phyloP scores from a whole-genome alignment of 2,113 vertebrate genomes.

The Forbesichthys agassizii region DNA sequence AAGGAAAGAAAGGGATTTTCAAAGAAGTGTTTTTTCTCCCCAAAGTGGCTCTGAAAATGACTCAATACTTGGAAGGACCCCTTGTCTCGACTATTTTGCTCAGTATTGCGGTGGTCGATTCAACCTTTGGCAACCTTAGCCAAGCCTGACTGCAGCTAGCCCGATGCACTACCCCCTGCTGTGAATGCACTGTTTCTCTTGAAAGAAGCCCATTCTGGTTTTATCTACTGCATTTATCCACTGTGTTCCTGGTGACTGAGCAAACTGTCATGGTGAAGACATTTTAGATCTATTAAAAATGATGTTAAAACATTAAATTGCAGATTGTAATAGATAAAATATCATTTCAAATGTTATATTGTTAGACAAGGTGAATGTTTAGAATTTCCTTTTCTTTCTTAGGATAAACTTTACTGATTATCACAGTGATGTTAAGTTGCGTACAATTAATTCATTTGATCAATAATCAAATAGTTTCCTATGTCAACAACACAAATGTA shows the following conservation, averaged over 20 bases:
- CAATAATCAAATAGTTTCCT: not conserved
- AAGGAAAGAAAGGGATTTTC: conserved; percentile 37
- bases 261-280: not conserved
- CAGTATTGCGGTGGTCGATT: conserved; percentile 1
- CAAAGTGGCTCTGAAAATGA: conserved; percentile 32
- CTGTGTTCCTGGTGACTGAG: not conserved
- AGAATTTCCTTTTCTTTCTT: not conserved
- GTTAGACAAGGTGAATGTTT: not conserved
- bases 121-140: not conserved
- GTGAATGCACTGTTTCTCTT: not conserved
- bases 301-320: too few relatives aligned
- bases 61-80: conserved; percentile 16
- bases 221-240: not conserved
- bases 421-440: too few relatives aligned
- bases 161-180: not conserved
- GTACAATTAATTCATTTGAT: not conserved
- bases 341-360: not conserved
- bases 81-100: conserved; percentile 14
- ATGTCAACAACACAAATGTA: not conserved
- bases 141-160: not conserved
- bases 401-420: not conserved
- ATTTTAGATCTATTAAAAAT: not conserved
- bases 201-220: not conserved
- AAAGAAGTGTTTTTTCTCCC: conserved; percentile 15
- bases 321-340: too few relatives aligned